Evolutionary conservation across 2,113 vertebrate genomes (phyloP).

Genomic region (Bubo bubo): DNA sequence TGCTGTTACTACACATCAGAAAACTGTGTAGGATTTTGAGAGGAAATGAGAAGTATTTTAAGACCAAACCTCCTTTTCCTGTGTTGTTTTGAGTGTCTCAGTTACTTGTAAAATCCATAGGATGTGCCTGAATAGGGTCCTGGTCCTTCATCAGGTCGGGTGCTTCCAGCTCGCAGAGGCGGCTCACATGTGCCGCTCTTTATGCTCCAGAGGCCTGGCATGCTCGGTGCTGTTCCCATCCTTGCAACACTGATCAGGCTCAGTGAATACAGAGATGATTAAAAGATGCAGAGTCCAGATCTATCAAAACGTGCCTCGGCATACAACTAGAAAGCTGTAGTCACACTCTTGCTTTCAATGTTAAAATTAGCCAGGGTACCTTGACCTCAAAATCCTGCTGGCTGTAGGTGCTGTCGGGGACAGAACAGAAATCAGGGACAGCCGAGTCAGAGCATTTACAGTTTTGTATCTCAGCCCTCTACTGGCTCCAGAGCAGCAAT

Average conservation of each 20-base stretch:
- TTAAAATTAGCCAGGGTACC: background rate
- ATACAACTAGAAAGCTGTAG: background rate
- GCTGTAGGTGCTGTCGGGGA: background rate
- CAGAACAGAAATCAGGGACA: background rate
- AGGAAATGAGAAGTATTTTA: background rate
- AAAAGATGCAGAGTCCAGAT: background rate
- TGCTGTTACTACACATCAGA: background rate
- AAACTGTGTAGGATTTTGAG: background rate
- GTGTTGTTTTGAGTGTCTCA: background rate
- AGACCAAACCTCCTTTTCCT: background rate
- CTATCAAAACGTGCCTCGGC: background rate
- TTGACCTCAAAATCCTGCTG: background rate
- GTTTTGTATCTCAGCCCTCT: background rate
- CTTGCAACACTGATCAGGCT: background rate
- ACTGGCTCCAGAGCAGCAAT: background rate
- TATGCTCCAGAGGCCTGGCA: background rate
- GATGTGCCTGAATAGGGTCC: background rate
- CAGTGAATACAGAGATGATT: background rate
- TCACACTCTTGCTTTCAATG: background rate
- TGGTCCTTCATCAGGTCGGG: background rate
- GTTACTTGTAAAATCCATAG: background rate
- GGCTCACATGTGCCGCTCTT: fast-evolving
- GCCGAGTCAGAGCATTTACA: fast-evolving
- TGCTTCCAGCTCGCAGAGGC: background rate
- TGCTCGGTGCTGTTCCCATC: background rate